Conservation (phyloP, 1,140 invertebrate genomes). For the Trichonephila clavipes region DNA sequence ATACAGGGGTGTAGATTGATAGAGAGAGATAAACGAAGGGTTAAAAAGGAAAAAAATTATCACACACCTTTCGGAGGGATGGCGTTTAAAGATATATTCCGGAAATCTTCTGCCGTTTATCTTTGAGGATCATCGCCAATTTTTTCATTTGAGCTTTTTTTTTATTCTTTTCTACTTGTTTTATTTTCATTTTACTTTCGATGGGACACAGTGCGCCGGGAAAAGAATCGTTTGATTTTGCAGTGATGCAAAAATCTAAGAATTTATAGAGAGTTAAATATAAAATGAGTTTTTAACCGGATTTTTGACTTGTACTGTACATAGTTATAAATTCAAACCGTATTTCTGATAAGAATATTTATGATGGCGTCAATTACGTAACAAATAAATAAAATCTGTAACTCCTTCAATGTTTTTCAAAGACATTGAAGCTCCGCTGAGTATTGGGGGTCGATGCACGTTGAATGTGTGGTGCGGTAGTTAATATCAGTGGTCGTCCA, state of each 20-base stretch:
- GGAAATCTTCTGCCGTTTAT: constrained; percentile 44
- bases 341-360: no score
- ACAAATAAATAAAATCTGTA: no score
- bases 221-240: background rate
- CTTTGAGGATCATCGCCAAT: constrained; percentile 30
- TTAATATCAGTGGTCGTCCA: no score
- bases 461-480: no score
- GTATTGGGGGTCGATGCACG: no score
- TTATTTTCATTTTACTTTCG: background rate
- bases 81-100: constrained; percentile 32
- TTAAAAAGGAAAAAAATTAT: constrained; percentile 47
- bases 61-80: background rate
- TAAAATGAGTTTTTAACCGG: background rate
- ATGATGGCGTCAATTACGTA: no score
- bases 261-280: background rate
- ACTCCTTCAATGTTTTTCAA: no score
- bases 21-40: constrained; percentile 30
- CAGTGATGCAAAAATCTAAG: background rate
- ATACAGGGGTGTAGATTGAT: constrained; percentile 18
- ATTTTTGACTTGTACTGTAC: background rate
- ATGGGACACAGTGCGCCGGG: background rate
- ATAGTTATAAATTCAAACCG: no score
- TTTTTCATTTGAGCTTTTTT: constrained; percentile 32
- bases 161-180: background rate
- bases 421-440: no score